Conservation (phyloP, 2,888 invertebrate genomes). For the Eupithecia dodoneata region DNA sequence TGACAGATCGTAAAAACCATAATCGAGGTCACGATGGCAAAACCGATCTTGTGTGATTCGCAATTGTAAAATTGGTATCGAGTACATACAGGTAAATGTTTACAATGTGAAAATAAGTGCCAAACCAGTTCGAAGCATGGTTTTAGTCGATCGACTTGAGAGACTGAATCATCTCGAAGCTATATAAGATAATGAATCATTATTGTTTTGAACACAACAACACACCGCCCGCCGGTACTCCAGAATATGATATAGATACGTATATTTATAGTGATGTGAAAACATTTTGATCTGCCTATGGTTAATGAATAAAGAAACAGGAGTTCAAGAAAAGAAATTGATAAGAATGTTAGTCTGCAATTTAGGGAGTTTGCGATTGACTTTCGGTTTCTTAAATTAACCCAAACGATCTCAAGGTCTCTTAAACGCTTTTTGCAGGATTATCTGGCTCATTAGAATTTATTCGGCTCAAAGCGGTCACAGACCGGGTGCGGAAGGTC, state of each 20-base stretch:
- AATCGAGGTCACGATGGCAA: conserved; percentile 42
- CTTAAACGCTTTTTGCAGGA: conserved; percentile 32
- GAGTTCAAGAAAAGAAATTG: neutral
- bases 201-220: conserved; percentile 2
- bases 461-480: conserved; percentile 60
- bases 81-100: neutral
- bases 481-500: conserved; percentile 71
- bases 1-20: conserved; percentile 38
- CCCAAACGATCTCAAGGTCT: conserved; percentile 22
- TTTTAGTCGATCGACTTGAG: conserved; percentile 3
- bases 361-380: neutral
- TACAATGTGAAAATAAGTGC: neutral
- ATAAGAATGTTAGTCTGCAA: neutral
- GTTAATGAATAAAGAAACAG: neutral
- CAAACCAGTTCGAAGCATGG: neutral
- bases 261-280: neutral
- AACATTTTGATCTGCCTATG: neutral
- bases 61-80: conserved; percentile 23
- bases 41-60: conserved; percentile 45
- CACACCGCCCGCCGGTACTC: neutral
- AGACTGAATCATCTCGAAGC: neutral
- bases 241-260: neutral
- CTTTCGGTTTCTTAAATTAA: neutral
- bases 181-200: neutral
- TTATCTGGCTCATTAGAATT: conserved; percentile 44